These are phyloP conservation scores for Larimichthys crocea DNA, from an alignment of 2,113 vertebrate species.

Conservation along the genomic window DNA sequence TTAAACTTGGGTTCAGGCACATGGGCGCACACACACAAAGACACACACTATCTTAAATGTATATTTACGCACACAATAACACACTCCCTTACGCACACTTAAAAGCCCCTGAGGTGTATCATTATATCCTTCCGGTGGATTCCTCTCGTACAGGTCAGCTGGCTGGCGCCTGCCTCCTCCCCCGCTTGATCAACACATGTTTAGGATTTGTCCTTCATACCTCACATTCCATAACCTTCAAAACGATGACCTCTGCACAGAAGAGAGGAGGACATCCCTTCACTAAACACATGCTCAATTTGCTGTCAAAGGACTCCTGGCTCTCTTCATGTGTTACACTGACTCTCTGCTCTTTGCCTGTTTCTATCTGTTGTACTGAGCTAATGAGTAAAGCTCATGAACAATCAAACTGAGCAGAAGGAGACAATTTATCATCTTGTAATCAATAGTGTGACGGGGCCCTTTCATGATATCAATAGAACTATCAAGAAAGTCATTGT, in stretches of 20 bases:
- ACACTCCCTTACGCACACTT: not conserved
- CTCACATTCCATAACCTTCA: constrained; percentile 49
- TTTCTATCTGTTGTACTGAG: not conserved
- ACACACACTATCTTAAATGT: not conserved
- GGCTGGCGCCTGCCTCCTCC: constrained; percentile 62
- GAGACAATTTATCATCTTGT: not conserved
- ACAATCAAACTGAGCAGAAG: not conserved
- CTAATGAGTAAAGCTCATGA: not conserved
- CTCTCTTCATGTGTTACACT: not conserved
- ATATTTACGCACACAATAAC: not conserved
- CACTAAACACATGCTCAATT: constrained; percentile 11
- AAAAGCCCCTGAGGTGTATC: constrained; percentile 24
- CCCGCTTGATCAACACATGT: constrained; percentile 79
- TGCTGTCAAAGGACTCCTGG: not conserved
- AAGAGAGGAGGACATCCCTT: constrained; percentile 8
- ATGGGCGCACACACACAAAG: not conserved
- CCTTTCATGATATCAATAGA: not conserved
- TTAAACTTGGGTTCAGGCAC: not conserved
- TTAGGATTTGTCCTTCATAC: constrained; percentile 69
- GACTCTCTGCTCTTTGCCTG: not conserved
- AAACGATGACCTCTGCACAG: constrained; percentile 1
- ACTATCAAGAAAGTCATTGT: not conserved
- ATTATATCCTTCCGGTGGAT: constrained; percentile 22
- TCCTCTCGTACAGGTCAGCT: constrained; percentile 20
- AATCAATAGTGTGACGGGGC: constrained; percentile 2